phyloP scores from a whole-genome alignment of 2,888 invertebrate species.

The Hypercompe scribonia region DNA sequence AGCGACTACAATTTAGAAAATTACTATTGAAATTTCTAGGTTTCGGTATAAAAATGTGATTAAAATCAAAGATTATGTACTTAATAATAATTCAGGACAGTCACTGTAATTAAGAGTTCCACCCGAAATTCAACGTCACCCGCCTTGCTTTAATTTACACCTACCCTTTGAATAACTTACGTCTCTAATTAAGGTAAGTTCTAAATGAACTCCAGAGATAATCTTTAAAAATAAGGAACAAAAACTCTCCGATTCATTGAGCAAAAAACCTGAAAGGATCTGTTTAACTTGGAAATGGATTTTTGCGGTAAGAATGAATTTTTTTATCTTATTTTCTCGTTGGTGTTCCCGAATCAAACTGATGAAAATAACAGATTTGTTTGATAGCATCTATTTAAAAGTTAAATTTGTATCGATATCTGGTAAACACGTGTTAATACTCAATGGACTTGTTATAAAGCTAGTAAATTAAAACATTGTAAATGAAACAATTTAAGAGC shows the following conservation, averaged over 20 bases:
- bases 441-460: slow-evolving; percentile 16
- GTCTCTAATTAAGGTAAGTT: slow-evolving; percentile 60
- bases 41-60: slow-evolving; percentile 2
- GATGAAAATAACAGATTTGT: slow-evolving; percentile 62
- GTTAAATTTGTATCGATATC: slow-evolving; percentile 6
- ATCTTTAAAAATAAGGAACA: slow-evolving; percentile 68
- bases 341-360: slow-evolving; percentile 73
- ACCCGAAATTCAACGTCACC: slow-evolving; percentile 41
- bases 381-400: slow-evolving; percentile 12
- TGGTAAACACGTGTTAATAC: slow-evolving; percentile 30
- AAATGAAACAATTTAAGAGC: slow-evolving; percentile 32
- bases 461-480: slow-evolving; percentile 34
- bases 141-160: slow-evolving; percentile 52
- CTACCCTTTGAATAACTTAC: slow-evolving; percentile 47
- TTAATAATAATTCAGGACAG: slow-evolving; percentile 31
- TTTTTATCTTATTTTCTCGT: slow-evolving; percentile 70
- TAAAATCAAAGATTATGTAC: slow-evolving; percentile 29
- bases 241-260: slow-evolving; percentile 68
- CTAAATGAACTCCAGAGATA: slow-evolving; percentile 59
- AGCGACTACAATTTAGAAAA: background rate
- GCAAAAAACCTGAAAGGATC: slow-evolving; percentile 72
- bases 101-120: slow-evolving; percentile 51
- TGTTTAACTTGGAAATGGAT: slow-evolving; percentile 83
- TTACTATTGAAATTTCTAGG: background rate
- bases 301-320: slow-evolving; percentile 75